Percentiles rank a stretch among this genome's conserved stretches.
These are phyloP conservation scores for Mobula hypostoma DNA, from an alignment of 2,113 vertebrate genomes.

Conservation along the genomic window DNA sequence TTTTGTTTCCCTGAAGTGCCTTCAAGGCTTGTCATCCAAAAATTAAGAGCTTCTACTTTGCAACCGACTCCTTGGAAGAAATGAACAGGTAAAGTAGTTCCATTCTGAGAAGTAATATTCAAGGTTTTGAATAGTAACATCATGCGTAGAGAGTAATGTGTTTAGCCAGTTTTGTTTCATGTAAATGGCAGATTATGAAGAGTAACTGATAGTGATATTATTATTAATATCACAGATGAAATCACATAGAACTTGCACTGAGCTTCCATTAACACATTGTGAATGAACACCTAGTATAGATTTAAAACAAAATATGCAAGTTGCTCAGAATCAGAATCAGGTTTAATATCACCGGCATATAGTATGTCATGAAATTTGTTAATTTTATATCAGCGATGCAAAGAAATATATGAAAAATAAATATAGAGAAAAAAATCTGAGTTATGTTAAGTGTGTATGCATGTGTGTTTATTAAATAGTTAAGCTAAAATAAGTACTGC, in stretches of 20 bases:
- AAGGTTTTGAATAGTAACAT: neutral
- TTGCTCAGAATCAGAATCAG: neutral
- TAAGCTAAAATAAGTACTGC: no score
- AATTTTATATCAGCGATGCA: no score
- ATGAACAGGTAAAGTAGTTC: constrained; percentile 76
- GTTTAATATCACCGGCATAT: no score
- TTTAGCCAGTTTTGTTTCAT: neutral
- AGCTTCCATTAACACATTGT: neutral
- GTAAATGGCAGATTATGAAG: neutral
- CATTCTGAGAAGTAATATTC: neutral
- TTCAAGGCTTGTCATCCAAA: constrained; percentile 88
- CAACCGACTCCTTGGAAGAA: constrained; percentile 82
- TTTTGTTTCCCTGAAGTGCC: constrained; percentile 57
- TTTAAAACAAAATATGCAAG: neutral
- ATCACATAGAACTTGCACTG: neutral
- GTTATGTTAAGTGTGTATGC: no score
- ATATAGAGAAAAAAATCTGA: no score
- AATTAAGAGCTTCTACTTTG: constrained; percentile 89
- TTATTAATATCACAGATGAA: neutral
- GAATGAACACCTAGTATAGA: neutral
- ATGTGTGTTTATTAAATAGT: no score
- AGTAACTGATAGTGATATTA: neutral
- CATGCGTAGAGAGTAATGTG: neutral
- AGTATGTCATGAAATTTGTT: no score
- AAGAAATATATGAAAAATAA: no score